Conservation (phyloP, 92 coral and sea anemone species). For the Zoanthus solanderi region DNA sequence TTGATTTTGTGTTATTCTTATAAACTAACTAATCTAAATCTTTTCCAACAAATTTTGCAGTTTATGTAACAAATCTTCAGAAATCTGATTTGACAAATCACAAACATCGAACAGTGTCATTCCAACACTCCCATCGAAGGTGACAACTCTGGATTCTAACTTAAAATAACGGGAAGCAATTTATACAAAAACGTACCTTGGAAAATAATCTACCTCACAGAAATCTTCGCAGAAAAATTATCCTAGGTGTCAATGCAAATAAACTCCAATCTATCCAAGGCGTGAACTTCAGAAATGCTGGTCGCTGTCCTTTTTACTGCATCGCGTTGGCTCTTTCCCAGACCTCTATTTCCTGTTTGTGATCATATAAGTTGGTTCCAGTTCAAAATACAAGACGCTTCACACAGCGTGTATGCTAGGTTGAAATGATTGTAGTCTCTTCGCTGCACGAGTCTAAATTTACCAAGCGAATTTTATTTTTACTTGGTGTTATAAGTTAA, state of each 20-base stretch:
- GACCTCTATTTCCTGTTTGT: constrained; percentile 52
- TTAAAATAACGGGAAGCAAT: neutral
- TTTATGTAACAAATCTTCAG: neutral
- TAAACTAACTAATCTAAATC: neutral
- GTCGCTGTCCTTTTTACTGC: constrained; percentile 39
- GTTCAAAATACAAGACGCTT: neutral
- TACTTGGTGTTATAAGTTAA: too few species aligned
- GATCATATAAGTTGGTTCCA: constrained; percentile 9
- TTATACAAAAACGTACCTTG: constrained; percentile 25
- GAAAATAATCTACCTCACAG: neutral
- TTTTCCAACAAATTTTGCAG: neutral
- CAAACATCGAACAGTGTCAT: neutral
- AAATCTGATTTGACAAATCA: neutral
- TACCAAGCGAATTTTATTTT: too few species aligned
- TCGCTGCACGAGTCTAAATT: too few species aligned
- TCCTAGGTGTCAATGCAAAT: neutral
- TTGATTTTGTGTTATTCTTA: neutral
- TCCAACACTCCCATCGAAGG: constrained; percentile 19
- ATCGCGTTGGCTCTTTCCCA: constrained; percentile 35
- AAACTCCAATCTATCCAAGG: constrained; percentile 33
- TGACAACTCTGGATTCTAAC: neutral
- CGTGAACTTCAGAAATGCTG: constrained; percentile 14
- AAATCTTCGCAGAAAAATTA: neutral
- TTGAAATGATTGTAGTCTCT: too few species aligned
- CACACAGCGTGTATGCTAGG: too few species aligned